Base-by-base conservation (phyloP, 2,888 invertebrate genomes). In the Conomelus anceps region DNA sequence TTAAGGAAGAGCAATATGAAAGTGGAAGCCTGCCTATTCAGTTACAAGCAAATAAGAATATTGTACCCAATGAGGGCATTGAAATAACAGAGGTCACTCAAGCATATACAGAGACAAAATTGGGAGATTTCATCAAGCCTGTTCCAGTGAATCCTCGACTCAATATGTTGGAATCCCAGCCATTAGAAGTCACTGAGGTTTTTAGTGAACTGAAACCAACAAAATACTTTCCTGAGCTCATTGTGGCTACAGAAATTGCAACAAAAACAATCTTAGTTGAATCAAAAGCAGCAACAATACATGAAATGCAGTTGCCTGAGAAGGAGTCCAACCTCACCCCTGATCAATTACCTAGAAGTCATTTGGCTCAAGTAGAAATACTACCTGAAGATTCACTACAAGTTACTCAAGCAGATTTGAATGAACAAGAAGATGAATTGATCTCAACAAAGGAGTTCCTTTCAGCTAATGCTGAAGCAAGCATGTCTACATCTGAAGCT, bases 221-320 rank as follows among this genome's bases (percentile, higher is more conserved):
- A 20, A 97, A 97, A 93, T 96, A 96, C 92, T 95, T 96, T 92
- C 97, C 97, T 3, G 96, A 97, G 93, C 93, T 96, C 88, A 96
- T 97, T 92, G 97, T 97, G 0, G 96, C 97, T 0, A 97, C 97
- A 1, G 97, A 97, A 94, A 94, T 95, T 13, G 97, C 97, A 3
- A 95, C 94, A 23, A 94, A 95, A 92, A 94, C 95, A 89, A 93
- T 97, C 0, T 94, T 96, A 29, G 94, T 96, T 17, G 96, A 96
- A 91, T 96, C 95, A 92, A 95, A 96, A 92, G 93, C 96, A 86
- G 93, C 95, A 4, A 92, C 91, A 0, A 96, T 96, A 22, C 95
- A 95, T 93, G 95, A 95, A 92, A 95, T 95, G 91, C 93, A 95
- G 91, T 94, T 95, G 0, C 95, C 96, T 90, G 97, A 97, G 93